These are phyloP conservation scores for Gavia stellata DNA, from an alignment of 2,113 vertebrate genomes.

Conservation along the genomic window DNA sequence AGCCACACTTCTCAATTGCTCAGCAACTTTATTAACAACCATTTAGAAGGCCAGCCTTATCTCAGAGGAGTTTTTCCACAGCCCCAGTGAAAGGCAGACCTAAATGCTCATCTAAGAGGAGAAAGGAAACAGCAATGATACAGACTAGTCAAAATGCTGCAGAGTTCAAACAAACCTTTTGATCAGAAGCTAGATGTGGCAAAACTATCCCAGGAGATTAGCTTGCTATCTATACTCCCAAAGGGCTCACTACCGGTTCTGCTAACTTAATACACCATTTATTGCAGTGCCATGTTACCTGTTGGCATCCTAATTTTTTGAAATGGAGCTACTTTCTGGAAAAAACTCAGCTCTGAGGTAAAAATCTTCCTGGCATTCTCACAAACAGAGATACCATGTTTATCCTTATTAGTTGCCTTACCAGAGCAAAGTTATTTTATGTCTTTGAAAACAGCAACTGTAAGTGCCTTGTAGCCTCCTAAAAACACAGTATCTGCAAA, in stretches of 20 bases:
- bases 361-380: background rate
- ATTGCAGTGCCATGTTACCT: background rate
- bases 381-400: background rate
- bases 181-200: background rate
- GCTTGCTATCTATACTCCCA: background rate
- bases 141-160: background rate
- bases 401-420: background rate
- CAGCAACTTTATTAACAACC: background rate
- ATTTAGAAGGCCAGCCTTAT: background rate
- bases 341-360: background rate
- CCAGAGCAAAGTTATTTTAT: background rate
- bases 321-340: background rate
- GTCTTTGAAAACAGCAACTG: background rate
- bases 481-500: background rate
- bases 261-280: background rate
- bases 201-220: background rate
- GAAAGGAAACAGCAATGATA: background rate
- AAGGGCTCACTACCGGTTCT: background rate
- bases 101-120: background rate
- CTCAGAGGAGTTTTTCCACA: background rate
- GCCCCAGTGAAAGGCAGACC: background rate
- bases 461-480: background rate
- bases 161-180: background rate
- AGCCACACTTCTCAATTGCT: background rate
- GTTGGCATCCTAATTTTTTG: background rate